Evolutionary conservation across 2,113 vertebrate genomes (phyloP).

Genomic region (Cavia porcellus): DNA sequence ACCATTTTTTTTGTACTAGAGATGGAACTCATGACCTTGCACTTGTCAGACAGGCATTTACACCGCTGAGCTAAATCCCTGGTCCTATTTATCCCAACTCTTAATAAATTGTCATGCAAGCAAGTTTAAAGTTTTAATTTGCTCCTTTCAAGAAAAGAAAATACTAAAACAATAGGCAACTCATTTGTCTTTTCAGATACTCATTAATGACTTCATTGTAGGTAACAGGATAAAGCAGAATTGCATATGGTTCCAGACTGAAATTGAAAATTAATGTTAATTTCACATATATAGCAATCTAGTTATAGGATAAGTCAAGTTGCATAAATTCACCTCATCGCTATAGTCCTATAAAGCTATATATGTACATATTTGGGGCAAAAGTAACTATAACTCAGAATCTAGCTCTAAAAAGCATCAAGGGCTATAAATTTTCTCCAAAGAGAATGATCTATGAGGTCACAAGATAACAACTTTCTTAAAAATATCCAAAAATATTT

Average conservation of each 20-base stretch:
- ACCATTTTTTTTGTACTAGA: too few relatives aligned
- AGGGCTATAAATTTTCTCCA: background rate
- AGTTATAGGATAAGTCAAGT: background rate
- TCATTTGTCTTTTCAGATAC: background rate
- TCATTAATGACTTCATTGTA: background rate
- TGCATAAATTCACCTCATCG: conserved; percentile 20
- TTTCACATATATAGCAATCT: conserved; percentile 23
- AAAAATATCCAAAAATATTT: conserved; percentile 1
- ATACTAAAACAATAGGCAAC: conserved; percentile 30
- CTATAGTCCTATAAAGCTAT: background rate
- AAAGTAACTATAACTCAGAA: background rate
- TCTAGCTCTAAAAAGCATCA: background rate
- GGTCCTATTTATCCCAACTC: background rate
- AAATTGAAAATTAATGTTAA: conserved; percentile 43
- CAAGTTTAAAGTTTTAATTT: conserved; percentile 4
- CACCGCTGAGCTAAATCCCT: too few relatives aligned
- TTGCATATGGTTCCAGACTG: background rate
- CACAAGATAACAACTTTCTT: background rate
- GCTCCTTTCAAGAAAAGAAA: conserved; percentile 9
- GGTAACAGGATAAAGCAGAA: background rate
- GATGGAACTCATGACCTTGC: too few relatives aligned
- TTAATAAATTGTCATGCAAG: background rate
- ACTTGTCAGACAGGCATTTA: too few relatives aligned
- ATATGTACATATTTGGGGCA: background rate
- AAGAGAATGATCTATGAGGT: background rate